A percentile compares a stretch with the other conserved stretches of the same genome.
phyloP scores from a whole-genome alignment of 2,888 invertebrate genomes.

The Dicyrtomina minuta region DNA sequence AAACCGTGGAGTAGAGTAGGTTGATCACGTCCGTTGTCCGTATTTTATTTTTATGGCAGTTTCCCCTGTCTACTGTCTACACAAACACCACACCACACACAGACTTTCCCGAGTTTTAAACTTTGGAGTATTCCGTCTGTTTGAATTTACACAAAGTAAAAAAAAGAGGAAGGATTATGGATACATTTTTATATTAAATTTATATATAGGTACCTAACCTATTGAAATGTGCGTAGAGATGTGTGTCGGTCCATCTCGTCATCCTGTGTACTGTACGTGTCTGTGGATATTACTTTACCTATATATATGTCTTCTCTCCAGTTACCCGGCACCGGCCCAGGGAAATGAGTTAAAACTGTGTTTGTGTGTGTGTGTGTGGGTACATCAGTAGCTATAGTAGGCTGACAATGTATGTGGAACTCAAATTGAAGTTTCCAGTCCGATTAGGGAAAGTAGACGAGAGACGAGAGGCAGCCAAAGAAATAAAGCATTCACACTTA shows the following conservation, averaged over 20 bases:
- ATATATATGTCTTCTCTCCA: not conserved
- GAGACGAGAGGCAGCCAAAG: not conserved
- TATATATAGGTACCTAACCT: conserved; percentile 8
- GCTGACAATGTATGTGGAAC: not conserved
- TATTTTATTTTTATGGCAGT: not conserved
- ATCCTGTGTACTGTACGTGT: not conserved
- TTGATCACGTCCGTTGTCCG: no score
- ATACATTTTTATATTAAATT: conserved; percentile 32
- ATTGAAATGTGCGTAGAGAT: not conserved
- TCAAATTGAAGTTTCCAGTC: not conserved
- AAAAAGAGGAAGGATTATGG: conserved; percentile 27
- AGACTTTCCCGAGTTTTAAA: not conserved
- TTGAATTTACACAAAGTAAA: conserved; percentile 25
- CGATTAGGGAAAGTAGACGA: conserved; percentile 12
- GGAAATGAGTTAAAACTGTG: conserved; percentile 1
- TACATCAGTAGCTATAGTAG: not conserved
- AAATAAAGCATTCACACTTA: conserved; percentile 4
- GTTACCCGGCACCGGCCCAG: conserved; percentile 2
- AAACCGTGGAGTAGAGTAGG: not conserved
- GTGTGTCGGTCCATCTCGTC: not conserved
- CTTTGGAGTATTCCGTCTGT: not conserved
- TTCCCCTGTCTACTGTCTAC: conserved; percentile 15
- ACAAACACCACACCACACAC: not conserved
- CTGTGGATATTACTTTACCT: not conserved
- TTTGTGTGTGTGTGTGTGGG: not conserved